Conservation (phyloP, 2,797 vertebrate genomes). For the Muscicapa striata region DNA sequence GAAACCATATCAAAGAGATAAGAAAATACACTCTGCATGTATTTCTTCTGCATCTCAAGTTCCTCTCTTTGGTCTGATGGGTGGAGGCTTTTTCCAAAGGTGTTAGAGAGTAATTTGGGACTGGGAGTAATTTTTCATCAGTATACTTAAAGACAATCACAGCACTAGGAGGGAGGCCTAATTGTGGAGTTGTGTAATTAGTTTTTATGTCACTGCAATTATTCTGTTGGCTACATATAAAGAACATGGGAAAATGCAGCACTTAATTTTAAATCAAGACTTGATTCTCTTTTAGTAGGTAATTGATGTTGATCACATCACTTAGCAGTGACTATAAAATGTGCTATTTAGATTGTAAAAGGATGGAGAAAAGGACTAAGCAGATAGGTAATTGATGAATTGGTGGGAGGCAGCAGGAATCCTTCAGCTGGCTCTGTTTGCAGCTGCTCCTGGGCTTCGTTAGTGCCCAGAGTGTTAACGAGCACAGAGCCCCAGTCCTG, state of each 20-base stretch:
- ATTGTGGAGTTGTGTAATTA: slow-evolving; percentile 73
- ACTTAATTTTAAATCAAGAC: slow-evolving; percentile 76
- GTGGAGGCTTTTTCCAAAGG: neutral
- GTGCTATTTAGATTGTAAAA: slow-evolving; percentile 74
- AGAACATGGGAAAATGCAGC: slow-evolving; percentile 72
- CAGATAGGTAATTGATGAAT: slow-evolving; percentile 71
- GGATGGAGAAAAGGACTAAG: slow-evolving; percentile 64
- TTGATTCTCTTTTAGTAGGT: slow-evolving; percentile 78
- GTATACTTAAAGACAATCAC: slow-evolving; percentile 63
- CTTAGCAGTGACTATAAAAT: slow-evolving; percentile 74
- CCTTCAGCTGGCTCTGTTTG: slow-evolving; percentile 30
- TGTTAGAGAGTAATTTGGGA: slow-evolving; percentile 26
- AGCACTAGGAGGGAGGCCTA: slow-evolving; percentile 64
- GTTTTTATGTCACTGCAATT: slow-evolving; percentile 74
- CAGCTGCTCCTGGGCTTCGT: slow-evolving; percentile 10
- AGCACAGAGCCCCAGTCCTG: neutral
- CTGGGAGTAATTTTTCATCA: slow-evolving; percentile 55
- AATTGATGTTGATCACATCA: slow-evolving; percentile 79
- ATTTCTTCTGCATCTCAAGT: neutral
- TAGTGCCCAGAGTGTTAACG: neutral
- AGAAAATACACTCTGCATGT: neutral
- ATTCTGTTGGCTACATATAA: slow-evolving; percentile 74
- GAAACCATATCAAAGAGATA: neutral
- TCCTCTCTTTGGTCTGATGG: slow-evolving; percentile 6
- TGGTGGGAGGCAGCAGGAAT: slow-evolving; percentile 29